A percentile compares a stretch with the other conserved stretches of the same genome.
Conservation (phyloP, 2,888 invertebrate species). For the Ochropleura plecta region DNA sequence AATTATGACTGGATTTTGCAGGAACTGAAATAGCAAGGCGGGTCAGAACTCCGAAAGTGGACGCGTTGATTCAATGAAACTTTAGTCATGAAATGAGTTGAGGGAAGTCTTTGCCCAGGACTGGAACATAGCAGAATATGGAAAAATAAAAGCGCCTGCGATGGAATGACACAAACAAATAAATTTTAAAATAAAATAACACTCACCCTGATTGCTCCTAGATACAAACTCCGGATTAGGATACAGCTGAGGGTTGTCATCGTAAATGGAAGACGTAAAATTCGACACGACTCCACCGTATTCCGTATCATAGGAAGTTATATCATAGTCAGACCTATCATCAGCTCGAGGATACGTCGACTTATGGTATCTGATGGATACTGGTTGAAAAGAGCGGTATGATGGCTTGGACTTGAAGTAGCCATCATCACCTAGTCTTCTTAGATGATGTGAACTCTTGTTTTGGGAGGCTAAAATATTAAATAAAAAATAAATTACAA, state of each 20-base stretch:
- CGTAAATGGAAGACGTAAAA: slow-evolving; percentile 88
- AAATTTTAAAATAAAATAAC: neutral
- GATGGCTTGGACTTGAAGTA: slow-evolving; percentile 80
- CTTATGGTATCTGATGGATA: slow-evolving; percentile 82
- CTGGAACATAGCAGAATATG: neutral
- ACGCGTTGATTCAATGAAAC: no score
- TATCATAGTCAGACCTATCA: slow-evolving; percentile 84
- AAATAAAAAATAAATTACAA: neutral
- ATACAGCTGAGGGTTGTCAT: slow-evolving; percentile 87
- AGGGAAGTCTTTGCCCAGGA: neutral
- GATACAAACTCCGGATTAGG: slow-evolving; percentile 87
- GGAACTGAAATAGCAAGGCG: no score
- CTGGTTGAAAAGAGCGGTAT: slow-evolving; percentile 85
- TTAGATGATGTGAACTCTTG: slow-evolving; percentile 71
- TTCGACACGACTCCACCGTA: slow-evolving; percentile 88
- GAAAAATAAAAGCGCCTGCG: neutral
- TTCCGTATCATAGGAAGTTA: slow-evolving; percentile 85
- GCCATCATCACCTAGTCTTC: slow-evolving; percentile 77
- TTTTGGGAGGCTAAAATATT: slow-evolving; percentile 76
- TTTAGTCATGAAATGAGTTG: neutral
- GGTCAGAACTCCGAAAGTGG: no score
- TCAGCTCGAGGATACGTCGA: slow-evolving; percentile 80
- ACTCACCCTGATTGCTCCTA: slow-evolving; percentile 82
- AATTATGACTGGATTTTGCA: no score
- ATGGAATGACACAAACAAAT: no score